phyloP scores from a whole-genome alignment of 23 tunicate species.

The Ascidia mentula region DNA sequence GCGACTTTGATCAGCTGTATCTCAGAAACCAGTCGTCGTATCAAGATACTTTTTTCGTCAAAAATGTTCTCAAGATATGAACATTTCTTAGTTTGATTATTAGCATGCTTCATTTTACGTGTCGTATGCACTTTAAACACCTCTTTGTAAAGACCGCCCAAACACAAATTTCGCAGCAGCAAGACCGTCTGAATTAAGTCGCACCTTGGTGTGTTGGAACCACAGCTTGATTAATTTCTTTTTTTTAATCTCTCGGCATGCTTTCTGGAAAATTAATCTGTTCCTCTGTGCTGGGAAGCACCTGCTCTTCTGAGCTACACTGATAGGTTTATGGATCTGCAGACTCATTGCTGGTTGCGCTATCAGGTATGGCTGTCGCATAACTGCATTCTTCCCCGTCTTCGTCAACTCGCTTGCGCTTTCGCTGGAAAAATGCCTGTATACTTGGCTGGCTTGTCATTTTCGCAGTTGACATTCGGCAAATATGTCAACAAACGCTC shows the following conservation, averaged over 20 bases:
- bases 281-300: constrained; percentile 8
- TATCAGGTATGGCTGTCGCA: background rate
- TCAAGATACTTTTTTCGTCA: no score
- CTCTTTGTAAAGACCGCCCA: background rate
- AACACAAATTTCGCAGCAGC: constrained; percentile 7
- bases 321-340: background rate
- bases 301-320: background rate
- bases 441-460: background rate
- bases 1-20: no score
- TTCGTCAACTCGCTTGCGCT: background rate
- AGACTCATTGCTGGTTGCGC: background rate
- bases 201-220: background rate
- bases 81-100: no score
- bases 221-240: background rate
- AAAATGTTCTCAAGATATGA: no score
- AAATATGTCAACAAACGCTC: background rate
- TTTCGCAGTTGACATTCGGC: background rate
- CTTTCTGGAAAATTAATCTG: background rate
- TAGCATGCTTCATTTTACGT: no score
- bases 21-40: no score
- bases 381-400: background rate
- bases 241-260: constrained; percentile 6
- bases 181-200: background rate
- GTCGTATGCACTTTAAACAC: no score
- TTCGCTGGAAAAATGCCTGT: background rate